These are phyloP conservation scores for Bugula neritina DNA, from an alignment of 2,888 invertebrate species.

Conservation along the genomic window DNA sequence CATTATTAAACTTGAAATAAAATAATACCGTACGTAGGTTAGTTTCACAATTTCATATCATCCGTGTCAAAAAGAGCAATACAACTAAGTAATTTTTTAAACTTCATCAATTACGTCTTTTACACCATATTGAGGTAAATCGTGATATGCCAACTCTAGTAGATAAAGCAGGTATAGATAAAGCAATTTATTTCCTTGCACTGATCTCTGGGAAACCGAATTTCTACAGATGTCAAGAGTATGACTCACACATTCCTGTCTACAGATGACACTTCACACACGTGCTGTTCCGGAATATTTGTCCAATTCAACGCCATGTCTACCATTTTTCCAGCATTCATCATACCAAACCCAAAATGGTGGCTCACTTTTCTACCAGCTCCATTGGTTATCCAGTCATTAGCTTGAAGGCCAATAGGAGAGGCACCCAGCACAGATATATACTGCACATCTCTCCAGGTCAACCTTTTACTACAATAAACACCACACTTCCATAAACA, in stretches of 20 bases:
- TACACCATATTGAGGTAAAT: too few species aligned
- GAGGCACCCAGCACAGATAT: slow-evolving; percentile 92
- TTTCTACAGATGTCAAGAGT: too few species aligned
- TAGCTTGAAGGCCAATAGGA: slow-evolving; percentile 71
- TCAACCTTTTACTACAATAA: slow-evolving; percentile 63
- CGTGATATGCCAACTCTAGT: too few species aligned
- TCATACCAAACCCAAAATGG: slow-evolving; percentile 91
- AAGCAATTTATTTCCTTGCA: too few species aligned
- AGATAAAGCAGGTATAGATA: too few species aligned
- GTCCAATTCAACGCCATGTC: slow-evolving; percentile 77
- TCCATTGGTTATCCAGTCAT: slow-evolving; percentile 77
- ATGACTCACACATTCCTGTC: slow-evolving; percentile 56
- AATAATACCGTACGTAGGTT: too few species aligned
- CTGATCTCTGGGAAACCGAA: too few species aligned
- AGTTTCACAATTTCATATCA: too few species aligned
- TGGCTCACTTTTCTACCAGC: slow-evolving; percentile 93
- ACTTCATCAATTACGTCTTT: too few species aligned
- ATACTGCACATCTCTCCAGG: slow-evolving; percentile 98
- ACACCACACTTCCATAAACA: too few species aligned
- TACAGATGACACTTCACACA: slow-evolving; percentile 61
- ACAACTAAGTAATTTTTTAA: too few species aligned
- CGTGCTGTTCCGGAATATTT: slow-evolving; percentile 81
- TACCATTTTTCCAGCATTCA: slow-evolving; percentile 95
- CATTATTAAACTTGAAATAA: slow-evolving; percentile 17
- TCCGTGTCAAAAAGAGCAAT: too few species aligned